These are phyloP conservation scores for Karalla daura DNA, from an alignment of 2,797 vertebrate species.

Conservation along the genomic window DNA sequence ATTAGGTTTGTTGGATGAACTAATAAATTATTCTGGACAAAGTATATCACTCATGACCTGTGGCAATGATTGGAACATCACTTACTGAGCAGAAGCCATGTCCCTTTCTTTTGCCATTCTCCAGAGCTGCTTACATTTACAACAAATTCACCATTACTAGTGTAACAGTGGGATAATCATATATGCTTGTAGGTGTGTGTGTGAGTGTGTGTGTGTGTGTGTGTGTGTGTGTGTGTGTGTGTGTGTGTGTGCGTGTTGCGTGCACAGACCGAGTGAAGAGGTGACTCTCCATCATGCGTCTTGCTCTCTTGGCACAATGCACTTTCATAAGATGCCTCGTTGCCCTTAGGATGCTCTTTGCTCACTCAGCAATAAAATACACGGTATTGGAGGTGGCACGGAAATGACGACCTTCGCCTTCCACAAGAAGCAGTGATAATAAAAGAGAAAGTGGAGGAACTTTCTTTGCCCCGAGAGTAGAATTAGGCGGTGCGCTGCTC, in stretches of 20 bases:
- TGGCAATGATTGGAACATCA: no score
- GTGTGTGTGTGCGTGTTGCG: conserved; percentile 20
- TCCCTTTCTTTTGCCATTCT: no score
- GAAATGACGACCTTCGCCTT: conserved; percentile 48
- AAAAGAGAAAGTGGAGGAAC: conserved; percentile 51
- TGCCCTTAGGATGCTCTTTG: conserved; percentile 75
- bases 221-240: not conserved
- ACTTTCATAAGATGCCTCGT: conserved; percentile 61
- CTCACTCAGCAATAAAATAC: conserved; percentile 73
- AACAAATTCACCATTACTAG: no score
- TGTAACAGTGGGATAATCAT: no score
- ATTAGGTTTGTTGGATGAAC: no score
- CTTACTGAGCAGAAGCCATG: no score
- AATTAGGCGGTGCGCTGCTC: conserved; percentile 64
- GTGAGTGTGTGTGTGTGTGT: no score
- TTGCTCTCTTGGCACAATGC: conserved; percentile 54
- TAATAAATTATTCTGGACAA: no score
- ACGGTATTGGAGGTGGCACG: conserved; percentile 44
- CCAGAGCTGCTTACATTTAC: no score
- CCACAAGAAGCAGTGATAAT: conserved; percentile 32
- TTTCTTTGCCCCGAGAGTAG: conserved; percentile 46
- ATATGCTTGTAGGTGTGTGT: no score
- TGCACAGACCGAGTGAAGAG: no score
- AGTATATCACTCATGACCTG: no score
- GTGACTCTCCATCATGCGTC: conserved; percentile 29